phyloP scores from a whole-genome alignment of 2,113 vertebrate genomes.

The Oreochromis spilurus region DNA sequence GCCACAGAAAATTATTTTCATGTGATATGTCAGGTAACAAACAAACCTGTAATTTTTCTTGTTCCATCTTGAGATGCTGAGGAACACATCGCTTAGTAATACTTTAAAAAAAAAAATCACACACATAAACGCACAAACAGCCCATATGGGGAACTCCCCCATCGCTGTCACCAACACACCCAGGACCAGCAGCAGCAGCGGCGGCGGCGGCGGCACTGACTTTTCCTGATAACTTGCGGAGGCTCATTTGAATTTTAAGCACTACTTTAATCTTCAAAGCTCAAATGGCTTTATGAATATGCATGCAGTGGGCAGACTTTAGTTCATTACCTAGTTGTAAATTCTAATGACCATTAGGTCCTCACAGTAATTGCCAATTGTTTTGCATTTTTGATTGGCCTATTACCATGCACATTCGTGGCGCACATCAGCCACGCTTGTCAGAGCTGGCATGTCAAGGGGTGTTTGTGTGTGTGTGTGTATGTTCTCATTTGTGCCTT shows the following conservation, averaged over 20 bases:
- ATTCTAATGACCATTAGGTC: conserved; percentile 99
- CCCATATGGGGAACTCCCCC: conserved; percentile 73
- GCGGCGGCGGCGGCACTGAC: conserved; percentile 82
- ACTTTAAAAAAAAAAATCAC: not conserved
- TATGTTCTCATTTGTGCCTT: conserved; percentile 28
- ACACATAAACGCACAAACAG: conserved; percentile 14
- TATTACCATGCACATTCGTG: conserved; percentile 98
- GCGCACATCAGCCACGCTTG: conserved; percentile 96
- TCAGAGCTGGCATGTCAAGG: conserved; percentile 77
- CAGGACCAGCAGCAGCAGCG: conserved; percentile 74
- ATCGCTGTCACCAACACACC: conserved; percentile 74
- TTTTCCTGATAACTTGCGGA: conserved; percentile 99
- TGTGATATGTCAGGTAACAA: not conserved
- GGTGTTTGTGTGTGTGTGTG: conserved; percentile 41
- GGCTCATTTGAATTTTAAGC: conserved; percentile 99
- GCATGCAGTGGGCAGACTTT: conserved; percentile 99
- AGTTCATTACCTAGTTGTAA: conserved; percentile 99
- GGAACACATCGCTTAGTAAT: not conserved
- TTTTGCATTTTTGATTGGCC: conserved; percentile 99
- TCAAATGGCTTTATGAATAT: conserved; percentile 99
- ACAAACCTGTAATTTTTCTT: not conserved
- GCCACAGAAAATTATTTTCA: not conserved
- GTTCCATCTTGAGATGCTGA: not conserved
- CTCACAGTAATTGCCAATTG: conserved; percentile 99
- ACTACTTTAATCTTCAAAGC: conserved; percentile 99